Base-by-base conservation (phyloP, 2,113 vertebrate genomes). In the Corythaeola cristata region DNA sequence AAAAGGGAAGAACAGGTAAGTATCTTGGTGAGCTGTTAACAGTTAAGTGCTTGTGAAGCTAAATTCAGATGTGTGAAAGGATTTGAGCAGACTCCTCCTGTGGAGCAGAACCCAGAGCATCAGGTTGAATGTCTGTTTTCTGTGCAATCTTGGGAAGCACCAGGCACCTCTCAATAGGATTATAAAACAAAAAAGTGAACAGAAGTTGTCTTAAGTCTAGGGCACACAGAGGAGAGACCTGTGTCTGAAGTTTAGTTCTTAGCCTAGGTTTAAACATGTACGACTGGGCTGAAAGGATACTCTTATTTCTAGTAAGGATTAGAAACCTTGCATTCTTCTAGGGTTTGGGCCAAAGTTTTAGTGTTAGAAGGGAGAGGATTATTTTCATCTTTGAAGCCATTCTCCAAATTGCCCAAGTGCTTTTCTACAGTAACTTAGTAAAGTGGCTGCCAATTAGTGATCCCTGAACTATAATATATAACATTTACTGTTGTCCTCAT, bases 1-100 rank as follows among this genome's bases (percentile, higher is more conserved):
- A 99, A 99, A 84, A 98, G 99, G 84, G 99, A 99, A 97, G 99
- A 99, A 80, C 99, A 99, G 97, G 99, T 99, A 87, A 92, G 94
- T 87, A 8, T 91, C 56, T 83, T 23, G 45, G 27, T 53, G 71
- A 72, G 49, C 60, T 86, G 15, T 58, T 45, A 75, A 27, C 24
- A 75, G 27, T 49, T 75, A 17, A 47, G 22, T 53, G 12, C n/a
- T 91, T 83, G 23, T 75, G 44, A 37, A 55, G 9, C 32, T 89
- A 3, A 47, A 37, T 66, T 60, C 74, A 52, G 24, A 5, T n/a
- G 6, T 7, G 11, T 81, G 45, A 76, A 85, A 39, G 56, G 32
- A 47, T n/a, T 55, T 55, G 37, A 91, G 26, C 28, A 67, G 50
- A 22, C 12, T 69, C 20, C 1, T 84, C 33, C 32, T 79, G 15